Percentiles rank a stretch among this genome's conserved stretches.
Conservation (phyloP, 2,888 invertebrate species). For the Eilema sororculum region DNA sequence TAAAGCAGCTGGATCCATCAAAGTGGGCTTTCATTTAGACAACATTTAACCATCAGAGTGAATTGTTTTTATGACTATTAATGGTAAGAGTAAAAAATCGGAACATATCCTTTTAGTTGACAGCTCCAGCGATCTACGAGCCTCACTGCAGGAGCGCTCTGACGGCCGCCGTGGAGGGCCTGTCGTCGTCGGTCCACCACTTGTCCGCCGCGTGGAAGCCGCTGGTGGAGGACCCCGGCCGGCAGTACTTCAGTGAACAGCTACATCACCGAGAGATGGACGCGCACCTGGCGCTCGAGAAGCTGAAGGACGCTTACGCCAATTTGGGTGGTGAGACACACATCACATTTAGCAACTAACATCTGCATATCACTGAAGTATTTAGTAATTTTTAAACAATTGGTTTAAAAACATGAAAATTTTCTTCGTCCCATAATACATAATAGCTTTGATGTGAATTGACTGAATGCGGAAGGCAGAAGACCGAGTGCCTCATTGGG, state of each 20-base stretch:
- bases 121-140: conserved; percentile 70
- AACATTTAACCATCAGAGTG: background rate
- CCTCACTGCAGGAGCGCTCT: conserved; percentile 77
- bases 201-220: conserved; percentile 61
- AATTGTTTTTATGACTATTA: background rate
- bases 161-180: conserved; percentile 62
- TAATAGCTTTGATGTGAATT: no score
- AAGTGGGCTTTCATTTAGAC: background rate
- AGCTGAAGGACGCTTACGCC: conserved; percentile 59
- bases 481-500: no score
- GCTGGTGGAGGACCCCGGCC: conserved; percentile 56
- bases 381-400: no score
- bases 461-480: no score
- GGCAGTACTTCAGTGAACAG: conserved; percentile 47
- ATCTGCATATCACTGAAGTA: no score
- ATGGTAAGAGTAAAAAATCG: background rate
- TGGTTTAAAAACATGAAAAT: no score
- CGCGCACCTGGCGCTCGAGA: conserved; percentile 67
- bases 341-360: background rate
- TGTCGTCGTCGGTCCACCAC: conserved; percentile 59
- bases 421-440: no score
- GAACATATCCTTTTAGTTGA: conserved; percentile 57
- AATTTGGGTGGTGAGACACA: conserved; percentile 41
- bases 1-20: no score
- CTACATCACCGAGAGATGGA: conserved; percentile 55